Conservation (phyloP, 2,113 vertebrate species). For the Thunnus maccoyii region DNA sequence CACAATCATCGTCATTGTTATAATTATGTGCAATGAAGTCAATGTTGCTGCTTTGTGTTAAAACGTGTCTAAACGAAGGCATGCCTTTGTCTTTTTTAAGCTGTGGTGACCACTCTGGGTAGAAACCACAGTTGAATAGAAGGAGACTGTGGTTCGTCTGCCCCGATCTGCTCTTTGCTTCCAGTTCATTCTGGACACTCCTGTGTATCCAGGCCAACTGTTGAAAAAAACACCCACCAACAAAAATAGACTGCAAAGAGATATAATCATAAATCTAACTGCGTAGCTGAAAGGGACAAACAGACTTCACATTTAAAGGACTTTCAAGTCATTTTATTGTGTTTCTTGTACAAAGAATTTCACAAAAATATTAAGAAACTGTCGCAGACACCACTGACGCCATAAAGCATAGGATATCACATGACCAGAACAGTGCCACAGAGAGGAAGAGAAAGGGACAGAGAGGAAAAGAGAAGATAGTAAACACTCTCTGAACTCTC, state of each 20-base stretch:
- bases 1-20: slow-evolving; percentile 6
- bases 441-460: slow-evolving; percentile 40
- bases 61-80: slow-evolving; percentile 30
- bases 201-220: slow-evolving; percentile 46
- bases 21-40: slow-evolving; percentile 23
- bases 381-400: slow-evolving; percentile 76
- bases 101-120: slow-evolving; percentile 73
- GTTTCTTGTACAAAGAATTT: slow-evolving; percentile 83
- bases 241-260: slow-evolving; percentile 55
- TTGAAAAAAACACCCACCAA: slow-evolving; percentile 47
- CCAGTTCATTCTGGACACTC: slow-evolving; percentile 48
- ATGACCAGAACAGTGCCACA: slow-evolving; percentile 76
- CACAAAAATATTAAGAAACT: slow-evolving; percentile 83
- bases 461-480: slow-evolving; percentile 37
- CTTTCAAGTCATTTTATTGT: slow-evolving; percentile 73
- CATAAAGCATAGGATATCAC: slow-evolving; percentile 75
- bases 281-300: background rate
- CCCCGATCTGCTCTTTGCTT: slow-evolving; percentile 49
- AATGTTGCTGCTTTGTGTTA: slow-evolving; percentile 23
- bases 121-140: slow-evolving; percentile 57
- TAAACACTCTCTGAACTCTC: slow-evolving; percentile 51
- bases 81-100: slow-evolving; percentile 79
- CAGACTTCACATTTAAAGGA: slow-evolving; percentile 8
- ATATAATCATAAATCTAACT: slow-evolving; percentile 45
- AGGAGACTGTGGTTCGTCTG: slow-evolving; percentile 67